Conservation (phyloP, 2,797 vertebrate genomes). For the Bufotes viridis region DNA sequence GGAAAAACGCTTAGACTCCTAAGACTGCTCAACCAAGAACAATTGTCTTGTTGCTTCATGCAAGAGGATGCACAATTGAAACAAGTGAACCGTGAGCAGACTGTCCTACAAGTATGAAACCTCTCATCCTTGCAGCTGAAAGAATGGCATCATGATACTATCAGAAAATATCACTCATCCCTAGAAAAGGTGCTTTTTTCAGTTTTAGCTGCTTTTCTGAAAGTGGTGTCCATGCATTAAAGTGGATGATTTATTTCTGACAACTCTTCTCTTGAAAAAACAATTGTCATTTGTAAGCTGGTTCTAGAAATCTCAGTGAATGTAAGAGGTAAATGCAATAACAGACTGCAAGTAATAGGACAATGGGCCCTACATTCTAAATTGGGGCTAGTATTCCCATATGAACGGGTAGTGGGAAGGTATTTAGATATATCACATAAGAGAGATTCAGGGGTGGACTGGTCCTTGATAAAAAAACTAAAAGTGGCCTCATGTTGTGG, state of each 20-base stretch:
- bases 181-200: neutral
- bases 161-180: constrained; percentile 26
- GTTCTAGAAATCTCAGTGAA: neutral
- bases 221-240: neutral
- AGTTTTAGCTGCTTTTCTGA: constrained; percentile 4
- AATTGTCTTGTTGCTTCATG: constrained; percentile 33
- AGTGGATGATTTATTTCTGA: constrained; percentile 8
- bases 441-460: too few species aligned
- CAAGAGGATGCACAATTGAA: constrained; percentile 29
- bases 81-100: constrained; percentile 34
- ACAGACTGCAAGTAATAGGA: neutral
- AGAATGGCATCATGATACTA: constrained; percentile 23
- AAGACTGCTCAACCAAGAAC: neutral
- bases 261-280: neutral
- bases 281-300: neutral
- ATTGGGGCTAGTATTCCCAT: too few species aligned
- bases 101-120: constrained; percentile 29
- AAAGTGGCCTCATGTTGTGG: too few species aligned
- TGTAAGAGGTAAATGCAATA: neutral
- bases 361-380: neutral
- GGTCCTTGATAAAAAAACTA: too few species aligned
- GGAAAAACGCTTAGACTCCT: neutral
- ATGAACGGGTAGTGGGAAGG: too few species aligned
- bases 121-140: constrained; percentile 17
- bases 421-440: too few species aligned